These are phyloP conservation scores for Bombus turneri DNA, from an alignment of 1,140 invertebrate genomes.

Conservation along the genomic window DNA sequence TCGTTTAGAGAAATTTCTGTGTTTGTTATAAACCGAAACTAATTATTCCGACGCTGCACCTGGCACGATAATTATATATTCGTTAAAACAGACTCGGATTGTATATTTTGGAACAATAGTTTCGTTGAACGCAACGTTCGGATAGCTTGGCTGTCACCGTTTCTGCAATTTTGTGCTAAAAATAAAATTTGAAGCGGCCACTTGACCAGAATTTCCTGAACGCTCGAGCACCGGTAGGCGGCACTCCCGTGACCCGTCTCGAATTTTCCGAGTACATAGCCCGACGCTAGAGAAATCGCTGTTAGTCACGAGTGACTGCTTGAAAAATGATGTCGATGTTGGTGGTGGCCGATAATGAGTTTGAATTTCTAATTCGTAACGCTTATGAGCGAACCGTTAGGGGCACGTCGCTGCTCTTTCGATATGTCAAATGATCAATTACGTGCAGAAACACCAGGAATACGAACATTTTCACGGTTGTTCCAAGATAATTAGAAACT, in stretches of 20 bases:
- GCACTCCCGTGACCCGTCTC: background rate
- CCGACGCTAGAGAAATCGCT: constrained; percentile 6
- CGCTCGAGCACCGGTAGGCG: background rate
- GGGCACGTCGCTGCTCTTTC: background rate
- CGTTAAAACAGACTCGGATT: background rate
- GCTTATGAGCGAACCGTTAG: background rate
- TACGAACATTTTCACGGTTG: background rate
- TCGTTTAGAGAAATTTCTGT: background rate
- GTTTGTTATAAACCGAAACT: background rate
- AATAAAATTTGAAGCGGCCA: constrained; percentile 36
- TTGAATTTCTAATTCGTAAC: constrained; percentile 30
- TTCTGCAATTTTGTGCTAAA: constrained; percentile 20
- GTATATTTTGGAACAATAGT: too few species aligned
- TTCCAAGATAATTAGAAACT: constrained; percentile 25
- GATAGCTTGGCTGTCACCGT: background rate
- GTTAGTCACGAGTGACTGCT: constrained; percentile 24
- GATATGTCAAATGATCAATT: background rate
- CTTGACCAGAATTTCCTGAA: constrained; percentile 38
- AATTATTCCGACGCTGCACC: constrained; percentile 1
- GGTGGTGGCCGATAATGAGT: background rate
- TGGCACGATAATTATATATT: constrained; percentile 14
- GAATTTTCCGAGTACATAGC: constrained; percentile 29
- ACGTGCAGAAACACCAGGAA: background rate
- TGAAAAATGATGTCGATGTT: background rate
- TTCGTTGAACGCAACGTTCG: background rate